phyloP scores from a whole-genome alignment of 2,797 vertebrate genomes.

The Apogon talboti region DNA sequence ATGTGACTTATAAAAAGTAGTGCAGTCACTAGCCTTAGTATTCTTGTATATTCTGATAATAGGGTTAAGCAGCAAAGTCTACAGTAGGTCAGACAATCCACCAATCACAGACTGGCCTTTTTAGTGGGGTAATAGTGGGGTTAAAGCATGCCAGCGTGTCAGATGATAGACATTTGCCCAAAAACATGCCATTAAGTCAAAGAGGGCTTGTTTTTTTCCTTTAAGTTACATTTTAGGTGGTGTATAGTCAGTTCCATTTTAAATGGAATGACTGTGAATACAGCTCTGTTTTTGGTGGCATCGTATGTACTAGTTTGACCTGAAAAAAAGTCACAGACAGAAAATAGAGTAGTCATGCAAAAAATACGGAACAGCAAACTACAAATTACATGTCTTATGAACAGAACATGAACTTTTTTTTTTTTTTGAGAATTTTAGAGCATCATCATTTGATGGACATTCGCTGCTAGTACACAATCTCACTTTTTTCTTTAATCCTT shows the following conservation, averaged over 20 bases:
- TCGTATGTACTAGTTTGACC: conserved; percentile 8
- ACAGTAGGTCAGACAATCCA: conserved; percentile 41
- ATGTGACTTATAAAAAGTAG: conserved; percentile 33
- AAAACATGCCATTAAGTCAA: conserved; percentile 69
- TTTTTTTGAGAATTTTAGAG: no score
- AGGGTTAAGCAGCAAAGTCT: conserved; percentile 32
- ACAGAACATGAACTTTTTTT: no score
- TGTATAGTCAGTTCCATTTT: conserved; percentile 19
- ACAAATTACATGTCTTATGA: not conserved
- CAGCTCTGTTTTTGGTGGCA: conserved; percentile 18
- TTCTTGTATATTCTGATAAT: conserved; percentile 66
- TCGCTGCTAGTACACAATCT: no score
- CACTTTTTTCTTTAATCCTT: no score
- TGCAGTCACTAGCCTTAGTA: conserved; percentile 29
- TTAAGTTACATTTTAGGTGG: conserved; percentile 27
- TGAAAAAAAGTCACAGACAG: not conserved
- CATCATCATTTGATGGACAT: no score
- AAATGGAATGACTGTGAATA: conserved; percentile 15
- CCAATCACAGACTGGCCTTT: conserved; percentile 54
- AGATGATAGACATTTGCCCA: conserved; percentile 63
- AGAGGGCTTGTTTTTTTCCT: conserved; percentile 34
- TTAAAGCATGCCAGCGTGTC: conserved; percentile 37
- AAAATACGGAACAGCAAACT: not conserved
- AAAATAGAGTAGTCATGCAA: no score
- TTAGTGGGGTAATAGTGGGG: conserved; percentile 63